Conservation (phyloP, 2,797 vertebrate genomes). For the Pseudochromis fuscus region DNA sequence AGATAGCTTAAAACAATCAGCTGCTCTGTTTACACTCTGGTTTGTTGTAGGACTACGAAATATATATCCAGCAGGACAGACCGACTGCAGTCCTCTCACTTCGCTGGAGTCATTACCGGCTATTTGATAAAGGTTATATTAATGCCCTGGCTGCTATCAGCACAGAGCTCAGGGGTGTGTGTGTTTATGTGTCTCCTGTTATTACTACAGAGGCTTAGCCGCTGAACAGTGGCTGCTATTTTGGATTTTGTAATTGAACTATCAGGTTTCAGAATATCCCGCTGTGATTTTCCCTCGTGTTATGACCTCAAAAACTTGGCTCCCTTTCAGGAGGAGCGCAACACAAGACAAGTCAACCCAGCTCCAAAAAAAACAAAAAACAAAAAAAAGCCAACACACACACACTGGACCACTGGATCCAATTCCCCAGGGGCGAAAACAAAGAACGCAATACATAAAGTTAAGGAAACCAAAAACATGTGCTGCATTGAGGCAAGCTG, state of each 20-base stretch:
- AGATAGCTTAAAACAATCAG: slow-evolving; percentile 42
- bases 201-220: slow-evolving; percentile 22
- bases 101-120: slow-evolving; percentile 3
- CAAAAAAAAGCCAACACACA: slow-evolving; percentile 15
- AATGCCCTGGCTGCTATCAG: slow-evolving; percentile 15
- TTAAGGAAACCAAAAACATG: slow-evolving; percentile 49
- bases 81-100: background rate
- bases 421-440: slow-evolving; percentile 37
- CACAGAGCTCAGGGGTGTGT: slow-evolving; percentile 9
- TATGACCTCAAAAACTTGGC: slow-evolving; percentile 60
- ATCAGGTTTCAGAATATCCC: slow-evolving; percentile 53
- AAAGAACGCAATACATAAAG: slow-evolving; percentile 41
- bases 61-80: background rate
- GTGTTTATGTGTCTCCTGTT: slow-evolving; percentile 22
- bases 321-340: slow-evolving; percentile 46
- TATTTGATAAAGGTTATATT: slow-evolving; percentile 20
- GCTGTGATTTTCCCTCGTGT: slow-evolving; percentile 39
- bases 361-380: too few species aligned
- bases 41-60: slow-evolving; percentile 3
- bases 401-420: slow-evolving; percentile 14
- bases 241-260: slow-evolving; percentile 55
- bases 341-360: slow-evolving; percentile 20
- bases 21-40: slow-evolving; percentile 12
- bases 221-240: slow-evolving; percentile 44
- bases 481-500: slow-evolving; percentile 45